Evolutionary conservation across 2,797 vertebrate genomes (phyloP).

Genomic region (Chloroceryle amazona): DNA sequence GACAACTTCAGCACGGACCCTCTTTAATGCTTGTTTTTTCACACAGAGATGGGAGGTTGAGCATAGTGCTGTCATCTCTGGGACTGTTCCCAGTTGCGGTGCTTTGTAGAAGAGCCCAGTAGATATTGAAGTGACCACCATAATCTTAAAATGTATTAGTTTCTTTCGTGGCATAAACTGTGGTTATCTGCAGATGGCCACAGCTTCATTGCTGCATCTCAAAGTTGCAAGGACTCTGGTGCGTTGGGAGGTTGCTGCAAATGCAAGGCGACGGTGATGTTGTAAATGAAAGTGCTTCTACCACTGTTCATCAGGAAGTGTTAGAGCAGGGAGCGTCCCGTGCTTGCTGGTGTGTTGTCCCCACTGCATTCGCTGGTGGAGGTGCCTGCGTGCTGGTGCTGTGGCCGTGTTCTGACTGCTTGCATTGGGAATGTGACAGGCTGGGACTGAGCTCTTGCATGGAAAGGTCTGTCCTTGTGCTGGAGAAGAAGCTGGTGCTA

Average conservation of each 20-base stretch:
- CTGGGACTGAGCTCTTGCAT: constrained; percentile 25
- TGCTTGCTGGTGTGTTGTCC: not conserved
- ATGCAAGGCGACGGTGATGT: not conserved
- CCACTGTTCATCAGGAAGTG: not conserved
- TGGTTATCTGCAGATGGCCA: not conserved
- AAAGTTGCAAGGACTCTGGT: not conserved
- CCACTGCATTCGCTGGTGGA: not conserved
- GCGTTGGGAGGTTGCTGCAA: not conserved
- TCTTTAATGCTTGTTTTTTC: not conserved
- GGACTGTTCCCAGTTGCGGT: not conserved
- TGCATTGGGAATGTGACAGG: not conserved
- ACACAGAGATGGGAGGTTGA: not conserved
- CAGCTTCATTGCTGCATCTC: not conserved
- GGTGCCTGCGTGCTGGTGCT: not conserved
- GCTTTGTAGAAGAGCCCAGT: not conserved
- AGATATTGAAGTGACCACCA: not conserved
- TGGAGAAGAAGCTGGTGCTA: constrained; percentile 3
- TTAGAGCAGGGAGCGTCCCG: not conserved
- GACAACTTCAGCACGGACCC: not conserved
- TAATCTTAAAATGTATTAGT: not conserved
- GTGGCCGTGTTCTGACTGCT: not conserved
- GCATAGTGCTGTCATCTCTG: not conserved
- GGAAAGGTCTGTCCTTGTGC: not conserved
- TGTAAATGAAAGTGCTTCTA: not conserved
- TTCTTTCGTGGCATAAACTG: not conserved